Conservation (phyloP, 1,140 invertebrate genomes). For the Camponotus pennsylvanicus region DNA sequence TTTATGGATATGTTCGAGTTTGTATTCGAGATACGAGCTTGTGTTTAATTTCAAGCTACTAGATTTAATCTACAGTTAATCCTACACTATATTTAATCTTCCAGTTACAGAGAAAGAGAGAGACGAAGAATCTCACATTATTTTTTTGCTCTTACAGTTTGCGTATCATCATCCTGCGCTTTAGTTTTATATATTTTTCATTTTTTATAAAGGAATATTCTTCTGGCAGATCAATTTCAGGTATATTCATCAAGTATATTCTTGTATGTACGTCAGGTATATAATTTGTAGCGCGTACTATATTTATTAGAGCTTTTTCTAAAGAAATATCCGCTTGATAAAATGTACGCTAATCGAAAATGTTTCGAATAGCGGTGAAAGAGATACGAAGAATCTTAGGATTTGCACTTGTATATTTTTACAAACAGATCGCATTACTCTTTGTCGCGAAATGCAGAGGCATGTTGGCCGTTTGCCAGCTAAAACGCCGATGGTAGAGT, state of each 20-base stretch:
- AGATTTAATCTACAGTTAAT: no score
- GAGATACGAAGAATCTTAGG: conserved; percentile 17
- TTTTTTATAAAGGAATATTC: neutral
- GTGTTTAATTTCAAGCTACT: neutral
- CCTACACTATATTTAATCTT: neutral
- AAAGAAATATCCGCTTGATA: neutral
- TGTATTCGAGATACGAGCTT: no score
- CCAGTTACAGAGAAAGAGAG: neutral
- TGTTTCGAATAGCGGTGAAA: neutral
- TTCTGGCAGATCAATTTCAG: neutral
- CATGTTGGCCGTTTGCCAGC: conserved; percentile 55
- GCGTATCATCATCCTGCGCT: no score
- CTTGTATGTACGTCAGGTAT: no score
- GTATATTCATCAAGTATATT: no score
- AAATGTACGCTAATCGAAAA: neutral
- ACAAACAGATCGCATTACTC: conserved; percentile 33
- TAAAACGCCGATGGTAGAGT: conserved; percentile 47
- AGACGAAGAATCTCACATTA: neutral
- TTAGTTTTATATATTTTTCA: no score
- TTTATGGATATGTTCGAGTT: neutral
- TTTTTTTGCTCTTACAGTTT: no score
- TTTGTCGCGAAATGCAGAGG: conserved; percentile 12
- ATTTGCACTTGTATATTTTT: conserved; percentile 43
- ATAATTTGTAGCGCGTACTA: neutral
- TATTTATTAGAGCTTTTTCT: neutral